Evolutionary conservation across 2,113 vertebrate species (phyloP), one percentile per base, ranked within the genome.

Genomic region (Lampris megalopsis): DNA sequence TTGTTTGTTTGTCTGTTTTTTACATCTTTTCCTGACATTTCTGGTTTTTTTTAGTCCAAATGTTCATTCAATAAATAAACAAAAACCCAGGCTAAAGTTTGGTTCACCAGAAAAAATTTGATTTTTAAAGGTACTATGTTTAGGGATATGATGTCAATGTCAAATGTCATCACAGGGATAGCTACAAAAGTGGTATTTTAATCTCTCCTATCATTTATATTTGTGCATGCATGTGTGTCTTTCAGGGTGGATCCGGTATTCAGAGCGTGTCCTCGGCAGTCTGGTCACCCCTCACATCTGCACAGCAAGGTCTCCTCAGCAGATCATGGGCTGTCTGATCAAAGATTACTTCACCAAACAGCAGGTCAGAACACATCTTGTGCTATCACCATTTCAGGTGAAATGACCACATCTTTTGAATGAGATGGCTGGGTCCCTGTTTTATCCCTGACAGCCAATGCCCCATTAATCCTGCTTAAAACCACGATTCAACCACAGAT

Each of bases 281-380:
- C 91, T 97, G 24, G 94, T 99, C 35, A 97, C 96, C 1, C 94
- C 97, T 63, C 96, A 97, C 88, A 97, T 99, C 83, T 98, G 97
- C 93, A 96, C 96, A 38, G 95, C 97, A 76, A 96, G 96, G 79
- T 98, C 97, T 37, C 96, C 98, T 0, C 98, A 98, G 88, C 97
- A 98, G 93, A 94, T 99, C 85, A 99, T 99, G 98, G 98, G 97
- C 58, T 96, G 96, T 8, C 92, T 99, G 81, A 94, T 99, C 79
- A 99, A 99, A 92, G 96, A 97, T 78, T 98, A 95, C 85, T 99
- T 99, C 84, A 95, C 94, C 38, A 95, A 94, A 63, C 95, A 96
- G 86, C 95, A 99, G 95, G 98, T 99, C 66, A 91, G 84, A 1
- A 35, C 36, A 81, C 59, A 7, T 9, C 9, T 6, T 5, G 0